phyloP scores from a whole-genome alignment of 2,888 invertebrate species.

The Chrysolina americana region DNA sequence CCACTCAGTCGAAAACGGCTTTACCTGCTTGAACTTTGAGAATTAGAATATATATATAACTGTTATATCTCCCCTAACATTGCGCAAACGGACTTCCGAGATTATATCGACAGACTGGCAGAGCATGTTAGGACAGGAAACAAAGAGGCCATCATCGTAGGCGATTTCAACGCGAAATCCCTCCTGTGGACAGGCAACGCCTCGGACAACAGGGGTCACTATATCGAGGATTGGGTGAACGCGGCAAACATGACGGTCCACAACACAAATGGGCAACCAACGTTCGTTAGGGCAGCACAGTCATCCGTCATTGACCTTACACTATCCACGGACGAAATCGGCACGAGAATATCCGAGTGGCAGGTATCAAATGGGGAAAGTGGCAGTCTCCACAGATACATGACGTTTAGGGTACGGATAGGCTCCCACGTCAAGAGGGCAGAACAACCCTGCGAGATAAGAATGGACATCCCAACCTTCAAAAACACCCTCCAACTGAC shows the following conservation, averaged over 20 bases:
- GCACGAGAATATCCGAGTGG: neutral
- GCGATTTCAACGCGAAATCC: conserved; percentile 30
- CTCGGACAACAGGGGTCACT: conserved; percentile 15
- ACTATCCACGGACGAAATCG: neutral
- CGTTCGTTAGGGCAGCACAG: conserved; percentile 21
- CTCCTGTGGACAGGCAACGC: conserved; percentile 5
- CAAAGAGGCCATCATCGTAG: conserved; percentile 4
- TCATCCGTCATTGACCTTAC: conserved; percentile 23
- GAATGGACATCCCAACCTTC: too few relatives aligned
- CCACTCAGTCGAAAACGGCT: neutral
- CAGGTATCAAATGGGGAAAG: conserved; percentile 1
- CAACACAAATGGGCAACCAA: neutral
- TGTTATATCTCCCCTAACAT: neutral
- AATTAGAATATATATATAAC: neutral
- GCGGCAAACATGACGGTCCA: conserved; percentile 1
- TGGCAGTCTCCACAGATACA: conserved; percentile 1
- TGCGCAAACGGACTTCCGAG: neutral
- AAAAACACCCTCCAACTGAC: too few relatives aligned
- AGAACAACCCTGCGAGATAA: too few relatives aligned
- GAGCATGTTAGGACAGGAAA: neutral
- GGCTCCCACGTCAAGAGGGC: too few relatives aligned
- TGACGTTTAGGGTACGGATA: neutral
- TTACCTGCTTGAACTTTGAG: neutral
- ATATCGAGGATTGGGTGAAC: conserved; percentile 18
- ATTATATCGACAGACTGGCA: neutral